Evolutionary conservation across 2,797 vertebrate genomes (phyloP), one percentile per base, ranked within the genome.

Genomic region (Monodelphis domestica): DNA sequence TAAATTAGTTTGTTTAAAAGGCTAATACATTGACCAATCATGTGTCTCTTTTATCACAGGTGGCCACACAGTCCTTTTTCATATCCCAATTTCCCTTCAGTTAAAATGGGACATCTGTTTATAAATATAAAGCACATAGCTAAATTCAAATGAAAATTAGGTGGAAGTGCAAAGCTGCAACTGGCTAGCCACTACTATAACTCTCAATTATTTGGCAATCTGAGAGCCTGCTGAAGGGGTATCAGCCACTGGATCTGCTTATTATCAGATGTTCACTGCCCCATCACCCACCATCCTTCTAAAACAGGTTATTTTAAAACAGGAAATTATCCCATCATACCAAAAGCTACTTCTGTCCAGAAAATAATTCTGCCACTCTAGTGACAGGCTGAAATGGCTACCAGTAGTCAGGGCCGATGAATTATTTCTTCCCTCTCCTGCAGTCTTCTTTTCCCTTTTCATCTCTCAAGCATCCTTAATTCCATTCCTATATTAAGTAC

Each of bases 71-170:
- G 94, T 94, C 89, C 92, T 96, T 94, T 54, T 95, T 93, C 87
- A 89, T 59, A 53, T 50, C 89, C 91, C 59, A 95, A 54, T n/a
- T 95, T 96, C 93, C 91, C 94, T 90, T 91, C 53, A 94, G 91
- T 29, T 88, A 90, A 89, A 95, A 70, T 88, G 54, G 53, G 53
- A 91, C 90, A 93, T 53, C 88, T 91, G 92, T 90, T 33, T 93
- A 12, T 91, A 91, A 55, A 91, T 93, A 12, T 91, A 91, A 55
- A 91, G 89, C 33, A 88, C 21, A 50, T n/a, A 95, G 63, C 33
- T 93, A 91, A 78, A 57, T 93, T 88, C 88, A 93, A 87, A 33
- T 87, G 93, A 90, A 93, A 95, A 88, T 30, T n/a, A 84, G 59
- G 33, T 5, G 45, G 33, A 54, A 0, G 0, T 30, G 33, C 84